phyloP scores from a whole-genome alignment of 2,888 invertebrate species.

The Drosophila vallismaia region DNA sequence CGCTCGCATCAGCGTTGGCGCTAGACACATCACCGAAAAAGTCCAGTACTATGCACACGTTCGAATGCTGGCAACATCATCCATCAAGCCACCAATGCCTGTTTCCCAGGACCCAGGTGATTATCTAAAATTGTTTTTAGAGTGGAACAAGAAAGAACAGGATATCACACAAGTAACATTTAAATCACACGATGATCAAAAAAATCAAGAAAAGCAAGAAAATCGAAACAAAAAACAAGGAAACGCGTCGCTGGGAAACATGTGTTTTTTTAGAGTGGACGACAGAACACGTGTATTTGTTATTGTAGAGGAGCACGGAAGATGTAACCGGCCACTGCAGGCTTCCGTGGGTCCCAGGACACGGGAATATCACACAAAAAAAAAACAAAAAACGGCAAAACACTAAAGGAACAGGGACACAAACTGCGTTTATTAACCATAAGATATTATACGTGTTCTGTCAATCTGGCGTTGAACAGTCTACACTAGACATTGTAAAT shows the following conservation, averaged over 20 bases:
- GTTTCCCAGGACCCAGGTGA: too few species aligned
- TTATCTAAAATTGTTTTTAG: too few species aligned
- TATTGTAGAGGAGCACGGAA: background rate
- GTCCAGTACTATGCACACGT: too few species aligned
- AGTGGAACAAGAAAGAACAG: too few species aligned
- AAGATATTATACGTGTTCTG: background rate
- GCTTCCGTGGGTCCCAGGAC: background rate
- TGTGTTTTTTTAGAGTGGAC: background rate
- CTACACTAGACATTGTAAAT: constrained; percentile 1
- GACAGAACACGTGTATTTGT: constrained; percentile 1
- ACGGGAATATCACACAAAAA: background rate
- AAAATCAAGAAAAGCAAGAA: background rate
- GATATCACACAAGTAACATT: background rate
- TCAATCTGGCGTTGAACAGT: constrained; percentile 18
- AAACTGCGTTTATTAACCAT: background rate
- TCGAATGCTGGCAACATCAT: too few species aligned
- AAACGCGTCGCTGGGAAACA: background rate
- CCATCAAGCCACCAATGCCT: too few species aligned
- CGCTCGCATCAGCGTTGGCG: too few species aligned
- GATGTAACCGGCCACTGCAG: background rate
- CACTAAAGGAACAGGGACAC: background rate
- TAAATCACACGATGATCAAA: background rate
- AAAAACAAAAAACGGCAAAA: background rate
- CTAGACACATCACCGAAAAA: too few species aligned
- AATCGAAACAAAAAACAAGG: background rate